Base-by-base conservation (phyloP, 1,140 invertebrate species). In the Trachymyrmex septentrionalis region DNA sequence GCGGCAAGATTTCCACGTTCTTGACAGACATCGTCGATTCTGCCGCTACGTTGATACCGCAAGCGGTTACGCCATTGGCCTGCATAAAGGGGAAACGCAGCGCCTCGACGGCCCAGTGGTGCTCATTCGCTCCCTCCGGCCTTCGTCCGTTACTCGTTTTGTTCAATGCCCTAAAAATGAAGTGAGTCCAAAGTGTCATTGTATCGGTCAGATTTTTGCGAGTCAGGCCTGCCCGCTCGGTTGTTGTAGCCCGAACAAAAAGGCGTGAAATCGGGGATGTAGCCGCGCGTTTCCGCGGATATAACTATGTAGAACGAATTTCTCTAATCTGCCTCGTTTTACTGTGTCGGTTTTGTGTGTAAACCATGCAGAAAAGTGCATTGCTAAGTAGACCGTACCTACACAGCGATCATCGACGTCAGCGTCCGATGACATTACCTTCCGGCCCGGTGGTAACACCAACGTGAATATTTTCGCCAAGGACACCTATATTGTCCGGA, bases 1-100 rank as follows among this genome's bases (percentile, higher is more conserved):
- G 80, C 80, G 24, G 50, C 80, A 57, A 81, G 77, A 84, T 84
- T 84, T 84, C 75, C 38, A 44, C 80, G 80, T 61, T 84, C 69
- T 84, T 84, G 75, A 84, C 75, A 84, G 80, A 48, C 69, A 44
- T 63, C 63, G 80, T 84, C 80, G 69, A 84, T 84, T 84, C 69
- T 50, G 80, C 55, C 69, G 80, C 38, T 75, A 75, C 69, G 69
- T 61, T 84, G 80, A 84, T 84, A 84, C 80, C 80, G 80, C 80
- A 91, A 87, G 91, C 85, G 67, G 77, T 91, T 92, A 92, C 92
- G 92, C 92, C 92, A 91, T 61, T 92, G 92, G 88, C 87, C 87
- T 92, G 91, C 90, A 92, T 90, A 92, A 92, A 92, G 90, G 90
- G 85, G 85, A 90, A 92, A 92, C 89, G 92, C 91, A 90, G 88